A percentile compares a stretch with the other conserved stretches of the same genome.
phyloP scores from a whole-genome alignment of 37 sponge, comb jelly and placozoan genomes.

The Haliclona indistincta region DNA sequence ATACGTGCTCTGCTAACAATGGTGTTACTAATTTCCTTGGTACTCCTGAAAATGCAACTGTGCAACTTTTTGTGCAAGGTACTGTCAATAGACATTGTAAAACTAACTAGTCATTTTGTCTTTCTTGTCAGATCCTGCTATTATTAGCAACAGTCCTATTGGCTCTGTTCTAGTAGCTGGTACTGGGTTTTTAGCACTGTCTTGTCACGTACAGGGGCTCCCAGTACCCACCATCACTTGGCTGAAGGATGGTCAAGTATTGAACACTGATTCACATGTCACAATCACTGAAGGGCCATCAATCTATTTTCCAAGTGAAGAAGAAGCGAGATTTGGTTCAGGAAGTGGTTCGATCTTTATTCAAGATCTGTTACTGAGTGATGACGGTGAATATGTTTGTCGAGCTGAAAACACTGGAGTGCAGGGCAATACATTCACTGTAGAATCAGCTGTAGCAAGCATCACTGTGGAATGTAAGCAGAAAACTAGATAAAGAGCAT shows the following conservation, averaged over 20 bases:
- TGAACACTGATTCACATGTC: neutral
- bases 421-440: slow-evolving; percentile 1
- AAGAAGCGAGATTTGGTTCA: no score
- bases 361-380: slow-evolving; percentile 2
- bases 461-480: slow-evolving; percentile 1
- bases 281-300: no score
- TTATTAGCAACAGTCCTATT: neutral
- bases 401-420: neutral
- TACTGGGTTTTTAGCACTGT: neutral
- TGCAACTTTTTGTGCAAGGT: slow-evolving; percentile 3
- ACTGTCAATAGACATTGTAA: neutral
- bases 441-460: neutral
- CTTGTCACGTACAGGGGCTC: neutral
- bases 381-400: slow-evolving; percentile 7
- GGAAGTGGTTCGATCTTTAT: no score
- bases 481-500: neutral
- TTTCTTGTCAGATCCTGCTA: slow-evolving; percentile 1
- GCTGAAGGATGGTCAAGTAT: neutral
- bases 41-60: neutral
- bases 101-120: neutral
- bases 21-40: slow-evolving; percentile 4
- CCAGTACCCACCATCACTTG: neutral
- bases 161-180: neutral
- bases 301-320: no score
- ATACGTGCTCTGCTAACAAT: slow-evolving; percentile 3